phyloP scores from a whole-genome alignment of 2,113 vertebrate species.

The Mustelus asterias region DNA sequence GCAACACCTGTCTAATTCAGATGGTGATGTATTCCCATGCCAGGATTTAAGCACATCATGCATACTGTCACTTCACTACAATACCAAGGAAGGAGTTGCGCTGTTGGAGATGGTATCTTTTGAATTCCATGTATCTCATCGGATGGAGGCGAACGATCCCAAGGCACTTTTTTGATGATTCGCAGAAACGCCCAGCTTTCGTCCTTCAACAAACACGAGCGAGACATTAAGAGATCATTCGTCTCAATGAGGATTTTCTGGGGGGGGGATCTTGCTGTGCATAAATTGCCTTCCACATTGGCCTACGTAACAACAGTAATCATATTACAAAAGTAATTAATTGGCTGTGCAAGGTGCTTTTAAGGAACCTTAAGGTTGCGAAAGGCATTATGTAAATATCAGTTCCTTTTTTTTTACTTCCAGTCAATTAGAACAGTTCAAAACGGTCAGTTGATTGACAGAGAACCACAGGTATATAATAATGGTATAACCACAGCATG shows the following conservation, averaged over 20 bases:
- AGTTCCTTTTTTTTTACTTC: neutral
- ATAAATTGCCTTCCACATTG: neutral
- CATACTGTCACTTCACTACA: neutral
- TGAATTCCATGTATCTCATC: neutral
- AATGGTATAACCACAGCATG: neutral
- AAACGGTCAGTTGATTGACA: neutral
- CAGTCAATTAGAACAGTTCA: neutral
- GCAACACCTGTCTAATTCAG: neutral
- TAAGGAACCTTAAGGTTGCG: neutral
- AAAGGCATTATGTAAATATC: neutral
- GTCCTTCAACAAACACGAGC: neutral
- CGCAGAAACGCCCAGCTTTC: neutral
- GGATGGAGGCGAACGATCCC: neutral
- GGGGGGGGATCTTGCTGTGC: neutral
- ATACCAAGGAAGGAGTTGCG: neutral
- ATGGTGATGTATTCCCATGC: neutral
- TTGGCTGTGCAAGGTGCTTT: neutral
- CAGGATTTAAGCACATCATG: neutral
- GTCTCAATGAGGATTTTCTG: neutral
- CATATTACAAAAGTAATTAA: neutral
- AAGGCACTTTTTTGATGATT: neutral
- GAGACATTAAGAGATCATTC: neutral
- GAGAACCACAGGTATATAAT: neutral
- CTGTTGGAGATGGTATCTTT: neutral
- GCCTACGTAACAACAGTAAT: neutral